Evolutionary conservation across 2,113 vertebrate genomes (phyloP).

Genomic region (Panthera tigris): DNA sequence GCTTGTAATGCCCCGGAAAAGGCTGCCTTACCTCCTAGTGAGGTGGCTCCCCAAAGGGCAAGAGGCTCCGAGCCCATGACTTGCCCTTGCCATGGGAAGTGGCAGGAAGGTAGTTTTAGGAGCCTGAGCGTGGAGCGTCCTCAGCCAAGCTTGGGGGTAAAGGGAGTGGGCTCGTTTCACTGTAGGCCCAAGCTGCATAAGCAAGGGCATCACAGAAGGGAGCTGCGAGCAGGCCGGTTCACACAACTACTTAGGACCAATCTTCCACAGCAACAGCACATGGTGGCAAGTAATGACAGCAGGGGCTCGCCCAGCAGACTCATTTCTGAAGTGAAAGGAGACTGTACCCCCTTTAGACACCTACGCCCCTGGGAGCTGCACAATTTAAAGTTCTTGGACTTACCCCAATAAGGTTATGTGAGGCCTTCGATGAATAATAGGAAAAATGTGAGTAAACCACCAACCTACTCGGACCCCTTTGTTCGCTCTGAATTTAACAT

Average conservation of each 20-base stretch:
- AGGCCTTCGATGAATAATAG: not conserved
- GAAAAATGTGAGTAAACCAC: not conserved
- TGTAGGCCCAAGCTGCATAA: not conserved
- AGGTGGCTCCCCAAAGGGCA: not conserved
- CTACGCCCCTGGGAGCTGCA: not conserved
- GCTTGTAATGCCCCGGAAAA: not conserved
- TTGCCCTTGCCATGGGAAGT: not conserved
- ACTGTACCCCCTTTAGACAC: not conserved
- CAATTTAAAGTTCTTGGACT: not conserved
- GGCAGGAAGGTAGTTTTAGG: not conserved
- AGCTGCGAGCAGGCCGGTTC: not conserved
- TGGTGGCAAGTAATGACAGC: not conserved
- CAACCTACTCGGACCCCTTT: not conserved
- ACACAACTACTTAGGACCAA: not conserved
- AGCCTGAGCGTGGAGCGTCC: not conserved
- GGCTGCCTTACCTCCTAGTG: not conserved
- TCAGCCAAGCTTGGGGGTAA: not conserved
- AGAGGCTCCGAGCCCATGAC: not conserved
- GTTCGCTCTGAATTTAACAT: not conserved
- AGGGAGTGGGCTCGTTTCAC: not conserved
- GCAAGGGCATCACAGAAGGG: not conserved
- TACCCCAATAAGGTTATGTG: not conserved
- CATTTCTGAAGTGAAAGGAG: not conserved
- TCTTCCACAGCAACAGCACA: not conserved
- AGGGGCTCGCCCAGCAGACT: not conserved